phyloP scores from a whole-genome alignment of 2,797 vertebrate genomes.

The Sebastes kiyomatsui region DNA sequence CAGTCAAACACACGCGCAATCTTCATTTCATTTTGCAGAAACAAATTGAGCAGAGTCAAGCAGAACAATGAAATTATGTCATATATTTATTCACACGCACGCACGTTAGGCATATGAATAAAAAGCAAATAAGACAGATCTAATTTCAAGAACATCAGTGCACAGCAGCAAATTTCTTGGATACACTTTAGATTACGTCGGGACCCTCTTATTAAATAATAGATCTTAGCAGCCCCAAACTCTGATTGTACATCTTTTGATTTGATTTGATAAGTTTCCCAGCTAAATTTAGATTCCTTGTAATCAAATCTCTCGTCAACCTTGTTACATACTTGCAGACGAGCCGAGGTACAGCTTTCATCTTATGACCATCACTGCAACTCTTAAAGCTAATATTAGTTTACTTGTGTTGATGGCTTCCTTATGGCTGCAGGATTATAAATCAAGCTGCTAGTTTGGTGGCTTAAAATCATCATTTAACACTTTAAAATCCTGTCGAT shows the following conservation, averaged over 20 bases:
- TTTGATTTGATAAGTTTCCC: constrained; percentile 78
- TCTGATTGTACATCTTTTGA: constrained; percentile 67
- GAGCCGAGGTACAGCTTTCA: constrained; percentile 46
- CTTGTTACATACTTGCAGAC: constrained; percentile 66
- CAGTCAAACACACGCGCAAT: constrained; percentile 21
- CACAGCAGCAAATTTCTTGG: constrained; percentile 64
- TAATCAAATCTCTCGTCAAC: constrained; percentile 74
- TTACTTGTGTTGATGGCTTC: constrained; percentile 18
- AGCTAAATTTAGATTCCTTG: constrained; percentile 75
- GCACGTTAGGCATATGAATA: constrained; percentile 68
- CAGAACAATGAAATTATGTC: constrained; percentile 73
- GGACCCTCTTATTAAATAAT: constrained; percentile 77
- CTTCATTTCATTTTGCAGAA: constrained; percentile 67
- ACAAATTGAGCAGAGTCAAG: constrained; percentile 72
- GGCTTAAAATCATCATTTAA: background rate
- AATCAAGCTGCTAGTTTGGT: background rate
- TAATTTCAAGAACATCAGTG: constrained; percentile 72
- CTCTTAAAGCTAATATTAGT: constrained; percentile 51
- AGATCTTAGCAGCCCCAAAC: constrained; percentile 62
- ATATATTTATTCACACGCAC: constrained; percentile 71
- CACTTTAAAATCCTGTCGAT: background rate
- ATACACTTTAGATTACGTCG: constrained; percentile 65
- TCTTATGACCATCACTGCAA: constrained; percentile 27
- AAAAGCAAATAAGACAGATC: constrained; percentile 74
- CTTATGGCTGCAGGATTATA: background rate